A percentile compares a stretch with the other conserved stretches of the same genome.
Conservation (phyloP, 2,888 invertebrate genomes). For the Sarcophaga caerulescens region DNA sequence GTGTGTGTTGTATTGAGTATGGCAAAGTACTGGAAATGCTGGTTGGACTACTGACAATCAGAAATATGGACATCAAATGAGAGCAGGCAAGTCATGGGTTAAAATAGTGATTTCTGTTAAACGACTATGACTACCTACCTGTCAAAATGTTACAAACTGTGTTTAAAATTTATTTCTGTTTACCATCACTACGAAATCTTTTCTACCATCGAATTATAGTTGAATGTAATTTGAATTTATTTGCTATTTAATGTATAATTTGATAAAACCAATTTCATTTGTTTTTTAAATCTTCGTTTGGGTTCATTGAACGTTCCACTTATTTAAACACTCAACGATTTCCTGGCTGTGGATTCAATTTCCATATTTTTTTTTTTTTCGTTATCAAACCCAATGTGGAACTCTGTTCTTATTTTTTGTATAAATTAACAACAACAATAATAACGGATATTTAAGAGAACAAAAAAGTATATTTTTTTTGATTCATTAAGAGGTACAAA, state of each 20-base stretch:
- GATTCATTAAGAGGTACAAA: background rate
- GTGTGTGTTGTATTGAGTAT: too few species aligned
- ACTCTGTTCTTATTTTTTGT: background rate
- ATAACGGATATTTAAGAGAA: background rate
- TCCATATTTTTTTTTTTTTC: background rate
- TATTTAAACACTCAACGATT: slow-evolving; percentile 45
- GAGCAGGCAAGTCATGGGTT: too few species aligned
- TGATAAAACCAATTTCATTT: slow-evolving; percentile 25
- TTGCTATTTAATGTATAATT: slow-evolving; percentile 11
- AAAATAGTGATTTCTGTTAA: too few species aligned
- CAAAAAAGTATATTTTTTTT: background rate
- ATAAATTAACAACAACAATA: background rate
- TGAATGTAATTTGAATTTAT: too few species aligned
- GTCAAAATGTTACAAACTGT: too few species aligned
- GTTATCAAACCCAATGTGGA: background rate
- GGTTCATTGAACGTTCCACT: slow-evolving; percentile 42
- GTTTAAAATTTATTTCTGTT: too few species aligned
- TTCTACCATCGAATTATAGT: too few species aligned
- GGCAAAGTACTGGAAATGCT: too few species aligned
- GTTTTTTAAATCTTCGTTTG: slow-evolving; percentile 22
- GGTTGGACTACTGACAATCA: too few species aligned
- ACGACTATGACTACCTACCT: too few species aligned
- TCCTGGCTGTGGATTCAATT: slow-evolving; percentile 3
- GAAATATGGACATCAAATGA: too few species aligned
- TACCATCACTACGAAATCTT: too few species aligned